Conservation (phyloP, 1,140 invertebrate genomes). For the Zaprionus ghesquierei region DNA sequence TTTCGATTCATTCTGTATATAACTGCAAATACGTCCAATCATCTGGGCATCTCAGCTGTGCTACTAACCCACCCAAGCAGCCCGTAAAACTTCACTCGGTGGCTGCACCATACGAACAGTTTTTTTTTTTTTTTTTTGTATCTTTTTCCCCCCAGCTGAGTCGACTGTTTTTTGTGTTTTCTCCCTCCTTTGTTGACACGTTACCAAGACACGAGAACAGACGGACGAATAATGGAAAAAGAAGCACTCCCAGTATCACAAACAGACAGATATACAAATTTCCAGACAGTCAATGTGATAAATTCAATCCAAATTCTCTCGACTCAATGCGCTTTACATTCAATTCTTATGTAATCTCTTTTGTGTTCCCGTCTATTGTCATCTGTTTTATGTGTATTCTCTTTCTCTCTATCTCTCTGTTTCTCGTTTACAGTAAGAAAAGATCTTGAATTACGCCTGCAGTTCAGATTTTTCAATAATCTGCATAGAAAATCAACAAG, state of each 20-base stretch:
- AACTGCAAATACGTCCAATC: conserved; percentile 42
- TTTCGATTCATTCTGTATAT: conserved; percentile 53
- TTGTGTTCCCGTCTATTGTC: conserved; percentile 47
- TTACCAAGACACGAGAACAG: not conserved
- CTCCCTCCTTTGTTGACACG: not conserved
- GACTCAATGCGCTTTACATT: conserved; percentile 29
- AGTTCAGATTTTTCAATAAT: conserved; percentile 97
- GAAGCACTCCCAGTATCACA: not conserved
- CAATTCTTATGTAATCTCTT: conserved; percentile 31
- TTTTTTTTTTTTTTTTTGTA: conserved; percentile 21
- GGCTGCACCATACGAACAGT: conserved; percentile 19
- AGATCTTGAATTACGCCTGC: conserved; percentile 94
- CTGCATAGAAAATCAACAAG: conserved; percentile 92
- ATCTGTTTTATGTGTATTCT: conserved; percentile 66
- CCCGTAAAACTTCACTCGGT: conserved; percentile 17
- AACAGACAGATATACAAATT: not conserved
- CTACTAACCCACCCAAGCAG: conserved; percentile 59
- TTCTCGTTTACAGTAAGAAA: conserved; percentile 91
- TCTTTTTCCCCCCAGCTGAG: conserved; percentile 31
- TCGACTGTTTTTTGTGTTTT: conserved; percentile 48
- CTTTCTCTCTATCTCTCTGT: conserved; percentile 68
- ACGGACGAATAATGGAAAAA: not conserved
- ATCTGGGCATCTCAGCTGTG: conserved; percentile 31
- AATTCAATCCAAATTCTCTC: not conserved
- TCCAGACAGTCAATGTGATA: not conserved